A percentile compares a stretch with the other conserved stretches of the same genome.
Evolutionary conservation across 2,888 invertebrate genomes (phyloP).

Genomic region (Pterostichus niger): DNA sequence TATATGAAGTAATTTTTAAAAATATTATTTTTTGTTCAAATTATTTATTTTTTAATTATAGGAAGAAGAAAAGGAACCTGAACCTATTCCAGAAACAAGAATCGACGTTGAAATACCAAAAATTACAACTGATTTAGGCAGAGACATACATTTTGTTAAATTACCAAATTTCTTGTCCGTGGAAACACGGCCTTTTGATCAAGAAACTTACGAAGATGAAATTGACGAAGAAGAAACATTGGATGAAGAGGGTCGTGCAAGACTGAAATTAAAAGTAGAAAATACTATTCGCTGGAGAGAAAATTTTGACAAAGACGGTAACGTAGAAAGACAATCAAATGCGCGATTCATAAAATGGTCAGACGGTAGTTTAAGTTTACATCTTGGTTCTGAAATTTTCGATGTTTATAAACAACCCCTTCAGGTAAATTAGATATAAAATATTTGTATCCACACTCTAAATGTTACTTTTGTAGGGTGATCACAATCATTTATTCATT

Average conservation of each 20-base stretch:
- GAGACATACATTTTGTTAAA: constrained; percentile 96
- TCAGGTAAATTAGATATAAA: constrained; percentile 78
- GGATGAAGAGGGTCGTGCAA: constrained; percentile 97
- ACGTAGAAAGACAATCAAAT: constrained; percentile 93
- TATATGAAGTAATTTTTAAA: constrained; percentile 73
- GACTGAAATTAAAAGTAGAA: constrained; percentile 95
- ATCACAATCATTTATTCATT: constrained; percentile 98
- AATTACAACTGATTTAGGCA: constrained; percentile 94
- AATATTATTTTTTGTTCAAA: constrained; percentile 71
- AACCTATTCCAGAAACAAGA: constrained; percentile 93
- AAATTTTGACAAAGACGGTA: constrained; percentile 88
- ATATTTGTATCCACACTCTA: neutral
- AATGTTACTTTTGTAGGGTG: constrained; percentile 82
- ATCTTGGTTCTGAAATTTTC: constrained; percentile 98
- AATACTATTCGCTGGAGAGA: constrained; percentile 98
- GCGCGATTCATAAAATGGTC: constrained; percentile 98
- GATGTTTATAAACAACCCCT: constrained; percentile 97
- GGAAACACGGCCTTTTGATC: constrained; percentile 97
- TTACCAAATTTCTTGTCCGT: constrained; percentile 99
- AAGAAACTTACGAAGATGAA: constrained; percentile 97
- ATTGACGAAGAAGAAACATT: constrained; percentile 98
- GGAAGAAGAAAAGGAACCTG: constrained; percentile 87
- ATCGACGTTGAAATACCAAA: constrained; percentile 98
- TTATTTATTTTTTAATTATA: constrained; percentile 71
- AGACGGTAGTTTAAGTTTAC: constrained; percentile 97